These are phyloP conservation scores for Eutolmus rufibarbis DNA, from an alignment of 2,888 invertebrate species.

Conservation along the genomic window DNA sequence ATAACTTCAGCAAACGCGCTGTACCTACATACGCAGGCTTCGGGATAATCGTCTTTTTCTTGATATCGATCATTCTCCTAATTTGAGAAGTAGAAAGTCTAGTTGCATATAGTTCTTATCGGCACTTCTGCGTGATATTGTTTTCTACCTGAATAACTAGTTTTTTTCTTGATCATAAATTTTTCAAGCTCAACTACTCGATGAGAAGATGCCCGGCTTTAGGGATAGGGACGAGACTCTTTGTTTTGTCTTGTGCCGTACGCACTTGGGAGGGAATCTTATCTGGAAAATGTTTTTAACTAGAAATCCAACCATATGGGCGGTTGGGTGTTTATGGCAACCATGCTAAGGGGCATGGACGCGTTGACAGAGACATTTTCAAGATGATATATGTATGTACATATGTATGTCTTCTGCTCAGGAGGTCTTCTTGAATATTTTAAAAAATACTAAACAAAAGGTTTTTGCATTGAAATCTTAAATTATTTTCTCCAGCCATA, in stretches of 20 bases:
- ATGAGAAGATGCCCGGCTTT: not conserved
- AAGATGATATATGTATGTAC: not conserved
- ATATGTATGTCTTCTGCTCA: no score
- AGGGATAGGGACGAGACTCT: not conserved
- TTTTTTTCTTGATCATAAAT: not conserved
- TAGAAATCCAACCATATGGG: not conserved
- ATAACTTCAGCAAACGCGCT: not conserved
- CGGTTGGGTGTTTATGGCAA: not conserved
- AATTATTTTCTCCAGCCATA: not conserved
- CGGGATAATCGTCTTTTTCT: not conserved
- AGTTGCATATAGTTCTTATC: constrained; percentile 2
- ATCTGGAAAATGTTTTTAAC: not conserved
- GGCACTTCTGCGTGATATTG: not conserved
- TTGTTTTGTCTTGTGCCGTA: not conserved
- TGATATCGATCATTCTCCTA: not conserved
- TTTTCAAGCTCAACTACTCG: not conserved
- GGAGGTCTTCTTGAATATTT: not conserved
- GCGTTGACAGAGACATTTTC: not conserved
- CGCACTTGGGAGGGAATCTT: not conserved
- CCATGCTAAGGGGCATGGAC: not conserved
- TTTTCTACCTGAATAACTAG: not conserved
- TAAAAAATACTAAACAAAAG: not conserved
- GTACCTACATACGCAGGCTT: not conserved
- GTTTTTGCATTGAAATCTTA: not conserved
- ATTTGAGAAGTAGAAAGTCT: constrained; percentile 11